A percentile compares a stretch with the other conserved stretches of the same genome.
Conservation (phyloP, 2,888 invertebrate genomes). For the Cantharis rufa region DNA sequence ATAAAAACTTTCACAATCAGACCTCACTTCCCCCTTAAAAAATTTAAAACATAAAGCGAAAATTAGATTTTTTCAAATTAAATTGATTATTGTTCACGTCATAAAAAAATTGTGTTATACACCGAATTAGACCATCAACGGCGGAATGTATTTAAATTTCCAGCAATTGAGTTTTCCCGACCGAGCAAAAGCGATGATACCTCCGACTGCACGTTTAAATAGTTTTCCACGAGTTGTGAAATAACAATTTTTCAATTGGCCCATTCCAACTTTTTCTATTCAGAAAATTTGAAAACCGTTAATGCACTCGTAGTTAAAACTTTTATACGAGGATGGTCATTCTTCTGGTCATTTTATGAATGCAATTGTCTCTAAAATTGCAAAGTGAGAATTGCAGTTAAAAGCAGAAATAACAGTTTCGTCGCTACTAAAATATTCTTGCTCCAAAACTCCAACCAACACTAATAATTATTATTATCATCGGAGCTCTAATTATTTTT, state of each 20-base stretch:
- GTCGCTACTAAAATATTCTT: constrained; percentile 25
- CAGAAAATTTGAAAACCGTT: background rate
- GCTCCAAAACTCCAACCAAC: constrained; percentile 1
- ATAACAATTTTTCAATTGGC: background rate
- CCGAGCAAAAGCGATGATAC: background rate
- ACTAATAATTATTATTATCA: background rate
- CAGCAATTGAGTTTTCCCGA: background rate
- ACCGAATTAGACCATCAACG: background rate
- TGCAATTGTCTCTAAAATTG: constrained; percentile 39
- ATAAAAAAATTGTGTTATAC: background rate
- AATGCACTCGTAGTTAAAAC: background rate
- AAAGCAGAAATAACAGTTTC: constrained; percentile 39
- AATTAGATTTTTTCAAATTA: background rate
- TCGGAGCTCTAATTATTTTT: background rate
- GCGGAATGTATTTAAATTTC: background rate
- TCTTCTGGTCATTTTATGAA: constrained; percentile 35
- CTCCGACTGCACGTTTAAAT: background rate
- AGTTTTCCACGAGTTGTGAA: background rate
- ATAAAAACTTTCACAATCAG: constrained; percentile 23
- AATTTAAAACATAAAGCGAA: background rate
- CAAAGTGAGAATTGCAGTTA: constrained; percentile 44
- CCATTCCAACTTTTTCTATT: background rate
- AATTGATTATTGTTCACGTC: background rate
- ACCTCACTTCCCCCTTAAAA: constrained; percentile 7
- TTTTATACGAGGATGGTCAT: constrained; percentile 7